Evolutionary conservation across 2,888 invertebrate genomes (phyloP).

Genomic region (Linyphia triangularis): DNA sequence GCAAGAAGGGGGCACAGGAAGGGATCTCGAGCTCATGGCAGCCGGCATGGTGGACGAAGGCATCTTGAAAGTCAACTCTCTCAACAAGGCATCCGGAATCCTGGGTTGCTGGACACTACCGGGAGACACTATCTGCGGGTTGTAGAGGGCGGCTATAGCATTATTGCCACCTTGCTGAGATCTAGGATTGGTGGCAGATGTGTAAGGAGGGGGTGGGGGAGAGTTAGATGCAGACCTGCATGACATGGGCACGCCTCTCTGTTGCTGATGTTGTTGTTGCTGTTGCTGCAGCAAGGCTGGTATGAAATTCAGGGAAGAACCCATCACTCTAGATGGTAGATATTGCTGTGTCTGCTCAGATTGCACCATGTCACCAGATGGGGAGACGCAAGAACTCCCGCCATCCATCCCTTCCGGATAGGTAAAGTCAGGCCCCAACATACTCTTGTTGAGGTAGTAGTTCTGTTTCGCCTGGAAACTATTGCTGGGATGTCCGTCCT

Average conservation of each 20-base stretch:
- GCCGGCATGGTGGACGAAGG: constrained; percentile 48
- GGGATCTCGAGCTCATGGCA: constrained; percentile 69
- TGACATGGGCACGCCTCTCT: constrained; percentile 15
- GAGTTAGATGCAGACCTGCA: constrained; percentile 62
- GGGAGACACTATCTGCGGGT: constrained; percentile 66
- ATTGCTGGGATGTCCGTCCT: constrained; percentile 75
- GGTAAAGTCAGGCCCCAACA: constrained; percentile 75
- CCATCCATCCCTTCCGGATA: constrained; percentile 67
- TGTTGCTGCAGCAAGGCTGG: constrained; percentile 65
- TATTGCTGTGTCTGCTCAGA: constrained; percentile 35
- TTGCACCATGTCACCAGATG: constrained; percentile 54
- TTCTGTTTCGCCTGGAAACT: constrained; percentile 75
- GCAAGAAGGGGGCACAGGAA: constrained; percentile 70
- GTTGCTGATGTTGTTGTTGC: constrained; percentile 59
- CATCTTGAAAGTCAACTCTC: constrained; percentile 66
- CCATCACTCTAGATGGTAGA: constrained; percentile 53
- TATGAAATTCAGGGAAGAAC: constrained; percentile 71
- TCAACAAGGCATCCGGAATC: constrained; percentile 61
- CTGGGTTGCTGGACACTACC: constrained; percentile 31
- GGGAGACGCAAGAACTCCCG: constrained; percentile 51
- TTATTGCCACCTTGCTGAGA: constrained; percentile 22
- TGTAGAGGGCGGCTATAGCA: constrained; percentile 64
- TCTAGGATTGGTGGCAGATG: constrained; percentile 33
- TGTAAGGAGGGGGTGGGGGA: constrained; percentile 67
- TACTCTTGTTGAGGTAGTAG: constrained; percentile 75